Evolutionary conservation across 2,888 invertebrate genomes (phyloP).

Genomic region (Ophonus ardosiacus): DNA sequence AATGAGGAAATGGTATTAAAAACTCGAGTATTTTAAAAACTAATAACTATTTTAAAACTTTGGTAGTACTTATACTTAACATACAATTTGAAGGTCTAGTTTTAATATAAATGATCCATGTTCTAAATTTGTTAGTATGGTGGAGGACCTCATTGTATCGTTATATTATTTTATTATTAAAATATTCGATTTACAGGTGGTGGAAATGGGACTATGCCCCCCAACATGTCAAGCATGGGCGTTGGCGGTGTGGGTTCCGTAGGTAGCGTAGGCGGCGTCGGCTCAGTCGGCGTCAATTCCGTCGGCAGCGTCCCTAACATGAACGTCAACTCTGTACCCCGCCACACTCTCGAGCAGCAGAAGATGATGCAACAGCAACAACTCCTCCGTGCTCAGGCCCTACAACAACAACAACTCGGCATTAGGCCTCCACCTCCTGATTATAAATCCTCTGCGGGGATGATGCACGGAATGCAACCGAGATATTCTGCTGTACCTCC

Average conservation of each 20-base stretch:
- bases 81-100: too few relatives aligned
- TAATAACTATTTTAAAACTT: too few relatives aligned
- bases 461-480: constrained; percentile 73
- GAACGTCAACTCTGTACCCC: background rate
- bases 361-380: constrained; percentile 67
- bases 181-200: background rate
- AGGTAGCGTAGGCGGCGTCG: background rate
- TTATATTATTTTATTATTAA: background rate
- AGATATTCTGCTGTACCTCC: constrained; percentile 77
- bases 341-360: constrained; percentile 52
- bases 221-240: constrained; percentile 49
- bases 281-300: background rate
- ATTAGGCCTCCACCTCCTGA: constrained; percentile 89
- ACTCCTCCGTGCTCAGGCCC: constrained; percentile 73
- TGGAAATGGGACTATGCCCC: constrained; percentile 5
- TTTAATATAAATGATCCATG: too few relatives aligned
- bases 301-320: background rate
- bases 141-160: background rate
- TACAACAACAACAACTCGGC: constrained; percentile 65
- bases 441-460: constrained; percentile 84
- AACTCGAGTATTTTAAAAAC: too few relatives aligned
- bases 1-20: too few relatives aligned
- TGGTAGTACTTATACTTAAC: too few relatives aligned
- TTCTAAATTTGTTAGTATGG: too few relatives aligned
- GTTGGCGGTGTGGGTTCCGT: background rate